Conservation (phyloP, 2,888 invertebrate genomes). For the Ormyrus thymus region DNA sequence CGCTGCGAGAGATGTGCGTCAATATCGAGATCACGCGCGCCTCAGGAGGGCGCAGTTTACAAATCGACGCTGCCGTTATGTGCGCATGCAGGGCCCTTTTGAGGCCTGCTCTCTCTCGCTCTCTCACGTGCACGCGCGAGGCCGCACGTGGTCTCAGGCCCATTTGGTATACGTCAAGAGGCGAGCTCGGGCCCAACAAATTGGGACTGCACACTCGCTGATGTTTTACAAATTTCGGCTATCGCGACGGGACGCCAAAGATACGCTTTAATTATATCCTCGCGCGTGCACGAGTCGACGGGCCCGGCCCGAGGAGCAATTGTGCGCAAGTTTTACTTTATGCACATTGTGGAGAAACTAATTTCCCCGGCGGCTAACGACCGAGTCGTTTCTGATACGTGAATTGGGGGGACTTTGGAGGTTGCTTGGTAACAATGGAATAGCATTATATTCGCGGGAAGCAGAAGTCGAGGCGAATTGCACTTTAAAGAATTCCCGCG, state of each 20-base stretch:
- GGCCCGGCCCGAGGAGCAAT: not conserved
- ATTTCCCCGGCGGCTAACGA: not conserved
- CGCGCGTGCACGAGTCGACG: not conserved
- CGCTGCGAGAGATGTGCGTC: slow-evolving; percentile 26
- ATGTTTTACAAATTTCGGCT: slow-evolving; percentile 52
- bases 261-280: slow-evolving; percentile 50
- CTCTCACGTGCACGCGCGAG: not conserved
- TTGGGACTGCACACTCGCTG: slow-evolving; percentile 43
- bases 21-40: slow-evolving; percentile 48
- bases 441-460: too few species aligned
- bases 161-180: slow-evolving; percentile 34
- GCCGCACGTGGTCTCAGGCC: slow-evolving; percentile 33
- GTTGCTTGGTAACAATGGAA: too few species aligned
- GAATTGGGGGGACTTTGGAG: too few species aligned
- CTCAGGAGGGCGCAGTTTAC: slow-evolving; percentile 50
- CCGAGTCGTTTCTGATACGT: too few species aligned
- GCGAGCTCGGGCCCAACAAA: slow-evolving; percentile 40
- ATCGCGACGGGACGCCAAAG: slow-evolving; percentile 32
- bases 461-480: too few species aligned
- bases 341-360: not conserved
- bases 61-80: slow-evolving; percentile 39
- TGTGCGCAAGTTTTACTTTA: slow-evolving; percentile 2
- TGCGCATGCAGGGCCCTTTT: not conserved
- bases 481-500: not conserved
- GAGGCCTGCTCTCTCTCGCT: too few species aligned